Evolutionary conservation across 2,888 invertebrate species (phyloP), one percentile per base, ranked within the genome.

Genomic region (Hofmannophila pseudospretella): DNA sequence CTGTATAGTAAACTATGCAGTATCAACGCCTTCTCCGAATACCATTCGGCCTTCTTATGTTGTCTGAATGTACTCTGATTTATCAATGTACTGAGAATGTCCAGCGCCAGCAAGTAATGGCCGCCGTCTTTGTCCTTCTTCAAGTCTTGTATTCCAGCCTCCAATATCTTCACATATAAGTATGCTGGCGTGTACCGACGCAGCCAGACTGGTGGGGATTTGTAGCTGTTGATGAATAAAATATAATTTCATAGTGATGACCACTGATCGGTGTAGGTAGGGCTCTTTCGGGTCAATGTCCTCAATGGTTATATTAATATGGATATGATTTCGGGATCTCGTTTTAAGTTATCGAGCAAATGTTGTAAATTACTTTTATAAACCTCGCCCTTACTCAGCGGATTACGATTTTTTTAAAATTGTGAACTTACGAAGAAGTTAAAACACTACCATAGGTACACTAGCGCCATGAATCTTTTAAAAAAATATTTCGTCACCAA

Each of bases 21-120:
- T 49, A 92, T 89, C 0, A 92, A 74, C 0, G 91, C 88, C 37
- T 91, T 82, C 47, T 93, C 87, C 14, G 90, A 89, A 60, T 87
- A 91, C 91, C 89, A 89, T 1, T 71, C 58, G 0, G 84, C 84
- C 42, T 76, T 74, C 44, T 78, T 82, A 34, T 88, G 79, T 14
- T 73, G 73, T 27, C 84, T 60, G 54, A 88, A 89, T 0, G 58
- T 44, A 1, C 62, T 58, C 55, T 91, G 90, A 0, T 48, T 49
- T 9, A 92, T 71, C 10, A 93, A 64, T 4, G 66, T 54, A 3
- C 75, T 62, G 0, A 92, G 67, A 25, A 90, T 75, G 0, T 84
- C 67, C 13, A 90, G 71, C 0, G 91, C 90, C 2, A 84, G 63
- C 1, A 49, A 48, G 47, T 64, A 66, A 5, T 56, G 37, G 1